Evolutionary conservation across 1,140 invertebrate species (phyloP), one percentile per base, ranked within the genome.

Genomic region (Caenorhabditis briggsae): DNA sequence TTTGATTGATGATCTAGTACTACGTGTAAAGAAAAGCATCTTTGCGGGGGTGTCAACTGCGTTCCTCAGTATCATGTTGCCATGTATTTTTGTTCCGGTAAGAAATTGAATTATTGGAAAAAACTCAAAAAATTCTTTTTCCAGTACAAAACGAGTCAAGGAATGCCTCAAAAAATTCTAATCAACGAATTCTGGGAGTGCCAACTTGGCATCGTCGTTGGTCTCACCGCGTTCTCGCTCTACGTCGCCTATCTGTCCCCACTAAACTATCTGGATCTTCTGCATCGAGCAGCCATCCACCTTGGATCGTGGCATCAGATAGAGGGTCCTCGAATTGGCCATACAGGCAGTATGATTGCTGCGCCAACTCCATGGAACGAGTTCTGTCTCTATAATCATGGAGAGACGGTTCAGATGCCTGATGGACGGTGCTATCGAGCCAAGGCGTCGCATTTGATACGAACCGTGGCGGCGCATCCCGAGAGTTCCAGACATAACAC

Each of bases 11-110:
- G 96, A 98, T 92, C 97, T 98, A 90, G 97, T 97, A 92, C 94
- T 94, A 64, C 93, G 96, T 70, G 94, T 97, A 89, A 97, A 96
- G 93, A 95, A 96, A 92, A 95, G 97, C 82, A 93, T 98, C 6
- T 98, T 97, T 91, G 96, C 96, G 90, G 96, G 96, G 2, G 94
- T 97, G 59, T 93, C 96, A 2, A 96, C 95, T 90, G 96, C 96
- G 0, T 98, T 98, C 92, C 97, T 97, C 93, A 95, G 96, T 89
- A 95, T 95, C 85, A 95, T 97, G 92, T 95, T 98, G 33, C 97
- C 97, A 0, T 95, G 96, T 90, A 95, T 95, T 90, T 96, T 97
- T 94, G 95, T 95, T 33, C 95, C 96, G 94, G 96, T 96, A 93
- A 93, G 92, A 88, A 86, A 86, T 58, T 55, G 12, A 23, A 43